Conservation (phyloP, 2,888 invertebrate genomes). For the Leuctra nigra region DNA sequence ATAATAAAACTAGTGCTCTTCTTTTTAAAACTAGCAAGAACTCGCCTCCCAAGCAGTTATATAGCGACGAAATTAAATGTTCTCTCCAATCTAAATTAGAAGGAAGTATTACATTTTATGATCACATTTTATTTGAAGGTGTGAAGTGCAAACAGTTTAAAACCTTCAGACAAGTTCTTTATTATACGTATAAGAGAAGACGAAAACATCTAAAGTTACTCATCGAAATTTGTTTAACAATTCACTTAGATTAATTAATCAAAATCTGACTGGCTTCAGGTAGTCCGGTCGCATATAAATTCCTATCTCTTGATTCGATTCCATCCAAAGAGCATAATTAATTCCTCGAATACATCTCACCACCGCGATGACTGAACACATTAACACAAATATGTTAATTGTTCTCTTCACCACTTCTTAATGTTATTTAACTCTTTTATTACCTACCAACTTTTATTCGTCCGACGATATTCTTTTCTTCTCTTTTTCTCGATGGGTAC, state of each 20-base stretch:
- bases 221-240: not conserved
- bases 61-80: no score
- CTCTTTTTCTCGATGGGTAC: not conserved
- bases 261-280: not conserved
- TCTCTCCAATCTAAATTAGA: no score
- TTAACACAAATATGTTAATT: constrained; percentile 27
- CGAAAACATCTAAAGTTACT: not conserved
- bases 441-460: not conserved
- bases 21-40: no score
- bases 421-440: not conserved
- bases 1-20: no score
- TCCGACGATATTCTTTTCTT: not conserved
- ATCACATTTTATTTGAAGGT: no score
- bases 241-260: constrained; percentile 10
- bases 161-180: no score
- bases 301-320: constrained; percentile 5
- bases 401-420: constrained; percentile 13
- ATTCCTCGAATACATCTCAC: not conserved
- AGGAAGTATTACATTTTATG: no score
- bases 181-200: no score
- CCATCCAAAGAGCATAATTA: not conserved
- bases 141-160: no score
- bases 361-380: constrained; percentile 19
- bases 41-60: no score
- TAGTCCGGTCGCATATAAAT: not conserved